Base-by-base conservation (phyloP, 2,888 invertebrate species). In the Lithodes maja region DNA sequence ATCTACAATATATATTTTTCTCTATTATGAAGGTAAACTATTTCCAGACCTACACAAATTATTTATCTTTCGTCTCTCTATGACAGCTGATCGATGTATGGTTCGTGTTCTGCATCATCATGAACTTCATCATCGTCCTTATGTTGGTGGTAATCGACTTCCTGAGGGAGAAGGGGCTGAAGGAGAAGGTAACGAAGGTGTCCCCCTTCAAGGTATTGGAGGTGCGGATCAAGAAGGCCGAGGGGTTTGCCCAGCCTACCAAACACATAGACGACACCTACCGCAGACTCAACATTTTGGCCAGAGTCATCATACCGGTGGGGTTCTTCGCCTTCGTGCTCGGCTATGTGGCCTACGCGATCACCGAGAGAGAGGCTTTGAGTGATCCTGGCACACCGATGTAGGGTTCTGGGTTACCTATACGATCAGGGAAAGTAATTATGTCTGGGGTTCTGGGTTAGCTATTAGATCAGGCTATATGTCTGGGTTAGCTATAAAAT, bases 61-160 rank as follows among this genome's bases (percentile, higher is more conserved):
- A 33, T 33, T 33, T 33, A 33, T 33, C 33, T 33, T 33, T 33
- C 33, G 33, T 33, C 61, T 61, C 5, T 61, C 61, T 61, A 7
- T 61, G 12, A 1, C 71, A 86, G 86, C 80, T 86, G 50, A 74
- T 86, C 3, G 86, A 86, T 55, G 69, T 86, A 2, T 86, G 86
- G 86, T 86, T 86, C 54, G 86, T 86, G 79, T 86, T 86, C 74
- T 86, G 86, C 74, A 86, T 86, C 71, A 69, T 80, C n/a, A 80
- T 80, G 80, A 69, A 80, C 33, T 86, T 86, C 74, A 15, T 68
- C n/a, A 71, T 86, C 52, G 86, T 86, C 7, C 69, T 86, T 9
- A 17, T 80, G 9, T 33, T 86, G 33, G 86, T 86, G 74, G 50
- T 80, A 7, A 86, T 86, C 55, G 69, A 86, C 49, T 86, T 54